Evolutionary conservation across 2,113 vertebrate species (phyloP), one percentile per base, ranked within the genome.

Genomic region (Siniperca chuatsi): DNA sequence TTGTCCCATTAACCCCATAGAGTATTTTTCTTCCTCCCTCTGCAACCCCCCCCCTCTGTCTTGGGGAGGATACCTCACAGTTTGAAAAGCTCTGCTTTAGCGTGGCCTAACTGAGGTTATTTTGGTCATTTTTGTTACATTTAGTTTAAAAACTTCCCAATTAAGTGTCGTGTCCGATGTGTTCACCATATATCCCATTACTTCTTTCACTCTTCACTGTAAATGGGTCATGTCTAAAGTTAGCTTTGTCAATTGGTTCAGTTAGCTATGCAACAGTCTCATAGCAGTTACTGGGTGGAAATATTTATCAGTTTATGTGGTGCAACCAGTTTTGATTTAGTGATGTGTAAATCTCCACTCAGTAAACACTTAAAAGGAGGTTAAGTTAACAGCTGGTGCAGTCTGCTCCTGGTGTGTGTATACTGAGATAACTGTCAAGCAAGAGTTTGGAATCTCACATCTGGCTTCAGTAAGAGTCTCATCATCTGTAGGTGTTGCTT

Each of bases 401-500:
- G 37, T 16, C 35, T 42, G 33, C 50, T 35, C 23, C 37, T 54
- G 8, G 50, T 71, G 66, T 50, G 40, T 35, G 20, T 73, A 9
- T 23, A 44, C 33, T 62, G 42, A 62, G 46, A 40, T 46, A 50
- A 74, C 33, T 72, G 42, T 46, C 50, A 52, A 67, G 55, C 10
- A 57, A 46, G n/a, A 61, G 60, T 29, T 74, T 79, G 48, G 23
- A 48, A 58, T 40, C n/a, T 70, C 18, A 46, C 35, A 29, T 70
- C 61, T 73, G 55, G 60, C 25, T 37, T 23, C 35, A 33, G 40
- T 29, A 8, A 35, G 9, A 55, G 50, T 48, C 29, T 20, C 40
- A 40, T 60, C 37, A 52, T 48, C 37, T 72, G 65, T 33, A 58
- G 25, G 40, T 78, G 62, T 58, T 61, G 20, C 29, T 58, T 76